phyloP scores from a whole-genome alignment of 2,113 vertebrate genomes.

The Corythornis cristatus region DNA sequence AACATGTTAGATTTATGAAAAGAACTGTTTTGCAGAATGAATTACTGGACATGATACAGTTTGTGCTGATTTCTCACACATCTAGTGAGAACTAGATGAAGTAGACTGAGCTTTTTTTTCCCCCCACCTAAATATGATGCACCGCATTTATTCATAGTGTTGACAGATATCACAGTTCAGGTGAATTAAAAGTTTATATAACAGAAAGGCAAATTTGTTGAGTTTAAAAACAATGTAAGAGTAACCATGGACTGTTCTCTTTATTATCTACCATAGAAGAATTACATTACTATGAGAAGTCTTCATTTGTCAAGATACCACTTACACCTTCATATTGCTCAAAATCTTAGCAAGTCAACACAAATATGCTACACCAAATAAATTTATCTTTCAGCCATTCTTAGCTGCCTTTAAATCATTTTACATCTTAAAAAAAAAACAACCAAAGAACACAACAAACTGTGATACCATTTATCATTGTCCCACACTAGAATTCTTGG shows the following conservation, averaged over 20 bases:
- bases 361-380: neutral
- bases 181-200: neutral
- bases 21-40: neutral
- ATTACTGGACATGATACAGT: neutral
- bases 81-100: neutral
- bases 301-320: neutral
- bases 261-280: neutral
- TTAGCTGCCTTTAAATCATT: neutral
- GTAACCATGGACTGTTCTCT: too few relatives aligned
- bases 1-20: neutral
- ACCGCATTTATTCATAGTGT: neutral
- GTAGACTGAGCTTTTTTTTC: neutral
- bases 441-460: neutral
- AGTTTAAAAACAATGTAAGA: neutral
- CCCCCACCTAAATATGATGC: neutral
- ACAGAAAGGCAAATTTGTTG: neutral
- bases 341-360: neutral
- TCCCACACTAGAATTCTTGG: conserved; percentile 74
- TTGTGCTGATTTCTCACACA: neutral
- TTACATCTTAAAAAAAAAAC: neutral
- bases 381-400: neutral
- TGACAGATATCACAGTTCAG: neutral
- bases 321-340: neutral
- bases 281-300: neutral
- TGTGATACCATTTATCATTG: conserved; percentile 46